Percentiles rank a stretch among this genome's conserved stretches.
Conservation (phyloP, 2,113 vertebrate genomes). For the Campylomormyrus numenius region DNA sequence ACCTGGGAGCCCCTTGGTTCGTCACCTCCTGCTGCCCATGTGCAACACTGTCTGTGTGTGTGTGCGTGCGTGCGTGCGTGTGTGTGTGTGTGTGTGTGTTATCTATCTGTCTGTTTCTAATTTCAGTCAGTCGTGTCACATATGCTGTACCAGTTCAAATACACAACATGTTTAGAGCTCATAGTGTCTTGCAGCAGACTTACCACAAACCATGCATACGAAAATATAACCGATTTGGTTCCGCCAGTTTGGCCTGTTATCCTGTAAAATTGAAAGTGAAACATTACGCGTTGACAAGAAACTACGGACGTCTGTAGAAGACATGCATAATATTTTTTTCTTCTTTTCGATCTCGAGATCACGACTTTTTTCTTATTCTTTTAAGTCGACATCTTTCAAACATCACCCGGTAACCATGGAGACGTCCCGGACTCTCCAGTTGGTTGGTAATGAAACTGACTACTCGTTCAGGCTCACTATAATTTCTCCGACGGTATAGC, state of each 20-base stretch:
- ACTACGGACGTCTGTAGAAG: neutral
- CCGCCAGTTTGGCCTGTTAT: neutral
- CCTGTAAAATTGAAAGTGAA: neutral
- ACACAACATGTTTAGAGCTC: neutral
- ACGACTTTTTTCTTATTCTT: no score
- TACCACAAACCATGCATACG: neutral
- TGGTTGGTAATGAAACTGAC: no score
- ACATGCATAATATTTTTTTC: no score
- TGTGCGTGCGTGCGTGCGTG: no score
- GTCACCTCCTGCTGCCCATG: neutral
- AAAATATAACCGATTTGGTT: neutral
- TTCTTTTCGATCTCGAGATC: no score
- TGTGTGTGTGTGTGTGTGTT: no score
- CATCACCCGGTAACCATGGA: no score
- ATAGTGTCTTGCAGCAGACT: neutral
- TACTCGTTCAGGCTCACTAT: no score
- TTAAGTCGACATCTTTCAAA: no score
- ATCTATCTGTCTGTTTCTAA: neutral
- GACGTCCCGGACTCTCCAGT: no score
- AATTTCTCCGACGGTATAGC: no score
- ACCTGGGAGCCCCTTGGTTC: neutral
- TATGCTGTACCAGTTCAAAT: neutral
- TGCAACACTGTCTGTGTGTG: neutral
- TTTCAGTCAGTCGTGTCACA: neutral
- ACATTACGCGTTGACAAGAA: neutral